Evolutionary conservation across 2,888 invertebrate species (phyloP).

Genomic region (Eupelmus urozonus): DNA sequence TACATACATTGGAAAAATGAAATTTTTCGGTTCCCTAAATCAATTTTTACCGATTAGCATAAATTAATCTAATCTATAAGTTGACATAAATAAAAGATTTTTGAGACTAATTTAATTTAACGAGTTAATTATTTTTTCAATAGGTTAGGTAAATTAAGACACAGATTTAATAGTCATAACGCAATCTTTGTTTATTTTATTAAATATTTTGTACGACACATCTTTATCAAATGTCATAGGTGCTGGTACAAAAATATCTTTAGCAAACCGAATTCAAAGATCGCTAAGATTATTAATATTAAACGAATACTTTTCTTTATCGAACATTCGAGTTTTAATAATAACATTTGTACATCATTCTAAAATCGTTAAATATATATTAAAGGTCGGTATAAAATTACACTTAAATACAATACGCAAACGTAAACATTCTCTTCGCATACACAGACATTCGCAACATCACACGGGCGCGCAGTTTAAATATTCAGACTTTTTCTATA

Average conservation of each 20-base stretch:
- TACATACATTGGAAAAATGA: constrained; percentile 9
- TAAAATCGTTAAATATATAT: constrained; percentile 38
- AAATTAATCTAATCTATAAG: constrained; percentile 5
- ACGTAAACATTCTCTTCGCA: constrained; percentile 2
- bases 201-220: constrained; percentile 31
- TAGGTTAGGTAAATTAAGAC: constrained; percentile 15
- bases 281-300: constrained; percentile 45
- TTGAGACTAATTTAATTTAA: neutral
- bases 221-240: constrained; percentile 44
- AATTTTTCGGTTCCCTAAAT: constrained; percentile 10
- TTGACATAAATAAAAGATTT: constrained; percentile 25
- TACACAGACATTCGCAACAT: neutral
- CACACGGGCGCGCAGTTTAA: constrained; percentile 25
- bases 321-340: constrained; percentile 49
- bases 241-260: constrained; percentile 57
- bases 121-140: neutral
- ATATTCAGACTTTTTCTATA: constrained; percentile 58
- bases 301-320: constrained; percentile 54
- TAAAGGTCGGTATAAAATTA: constrained; percentile 54
- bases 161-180: constrained; percentile 17
- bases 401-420: constrained; percentile 41
- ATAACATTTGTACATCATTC: constrained; percentile 51
- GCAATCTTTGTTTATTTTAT: constrained; percentile 51
- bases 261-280: constrained; percentile 40
- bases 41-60: constrained; percentile 34